A percentile compares a stretch with the other conserved stretches of the same genome.
Conservation (phyloP, 1,140 invertebrate species). For the Bombus superbus region DNA sequence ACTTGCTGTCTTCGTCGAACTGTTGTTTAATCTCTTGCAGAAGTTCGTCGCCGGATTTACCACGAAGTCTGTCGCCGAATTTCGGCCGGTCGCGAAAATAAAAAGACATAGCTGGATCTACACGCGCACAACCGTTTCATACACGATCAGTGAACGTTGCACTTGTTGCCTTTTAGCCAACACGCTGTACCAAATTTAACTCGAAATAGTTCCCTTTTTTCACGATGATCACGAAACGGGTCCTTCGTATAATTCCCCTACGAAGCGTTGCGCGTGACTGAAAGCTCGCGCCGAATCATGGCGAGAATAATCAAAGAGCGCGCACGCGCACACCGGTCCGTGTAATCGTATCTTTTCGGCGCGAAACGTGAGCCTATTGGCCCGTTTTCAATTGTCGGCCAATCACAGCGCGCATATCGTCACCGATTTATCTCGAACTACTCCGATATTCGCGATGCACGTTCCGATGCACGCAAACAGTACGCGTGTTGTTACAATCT, state of each 20-base stretch:
- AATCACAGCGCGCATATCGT: not conserved
- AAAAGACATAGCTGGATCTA: constrained; percentile 76
- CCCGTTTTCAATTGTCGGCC: constrained; percentile 2
- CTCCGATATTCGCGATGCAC: constrained; percentile 2
- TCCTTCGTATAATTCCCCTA: not conserved
- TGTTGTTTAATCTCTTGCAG: constrained; percentile 79
- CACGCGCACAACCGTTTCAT: constrained; percentile 20
- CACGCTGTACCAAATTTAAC: not conserved
- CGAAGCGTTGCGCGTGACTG: constrained; percentile 44
- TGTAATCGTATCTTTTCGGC: not conserved
- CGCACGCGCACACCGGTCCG: constrained; percentile 20
- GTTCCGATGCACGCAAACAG: constrained; percentile 10
- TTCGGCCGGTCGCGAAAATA: constrained; percentile 80
- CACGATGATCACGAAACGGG: not conserved
- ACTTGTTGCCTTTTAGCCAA: not conserved
- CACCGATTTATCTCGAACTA: constrained; percentile 12
- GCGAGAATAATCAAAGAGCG: constrained; percentile 28
- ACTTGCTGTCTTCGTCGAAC: constrained; percentile 77
- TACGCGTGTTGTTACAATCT: constrained; percentile 14
- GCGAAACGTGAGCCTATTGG: constrained; percentile 9
- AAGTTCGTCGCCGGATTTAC: constrained; percentile 79
- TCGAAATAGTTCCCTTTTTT: not conserved
- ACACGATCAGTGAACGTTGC: constrained; percentile 1
- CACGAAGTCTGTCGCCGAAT: constrained; percentile 78
- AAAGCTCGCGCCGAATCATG: constrained; percentile 30